These are phyloP conservation scores for Cremastinae sp. DNA, from an alignment of 2,888 invertebrate genomes.

Conservation along the genomic window DNA sequence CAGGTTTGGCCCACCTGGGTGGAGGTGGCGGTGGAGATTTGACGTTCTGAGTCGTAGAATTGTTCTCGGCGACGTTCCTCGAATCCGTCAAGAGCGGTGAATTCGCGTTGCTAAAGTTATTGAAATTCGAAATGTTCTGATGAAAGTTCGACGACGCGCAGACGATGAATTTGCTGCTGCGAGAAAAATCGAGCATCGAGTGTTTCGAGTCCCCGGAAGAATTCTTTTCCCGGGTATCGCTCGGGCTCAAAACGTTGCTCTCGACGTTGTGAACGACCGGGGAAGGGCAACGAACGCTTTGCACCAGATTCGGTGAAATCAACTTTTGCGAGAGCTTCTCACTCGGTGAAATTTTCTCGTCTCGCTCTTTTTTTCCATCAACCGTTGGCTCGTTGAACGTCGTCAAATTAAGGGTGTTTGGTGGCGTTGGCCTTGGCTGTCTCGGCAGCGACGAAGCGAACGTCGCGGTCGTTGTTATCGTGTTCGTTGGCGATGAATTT, in stretches of 20 bases:
- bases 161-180: constrained; percentile 73
- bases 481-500: constrained; percentile 73
- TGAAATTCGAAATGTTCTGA: constrained; percentile 73
- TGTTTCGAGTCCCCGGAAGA: constrained; percentile 62
- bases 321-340: constrained; percentile 76
- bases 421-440: constrained; percentile 89
- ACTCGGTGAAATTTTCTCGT: constrained; percentile 70
- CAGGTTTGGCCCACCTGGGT: constrained; percentile 92
- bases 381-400: constrained; percentile 78
- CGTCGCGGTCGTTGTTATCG: constrained; percentile 81
- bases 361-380: constrained; percentile 70
- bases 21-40: constrained; percentile 91
- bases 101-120: constrained; percentile 70
- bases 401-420: constrained; percentile 90
- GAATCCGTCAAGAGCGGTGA: constrained; percentile 71
- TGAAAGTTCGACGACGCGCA: constrained; percentile 75
- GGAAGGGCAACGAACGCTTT: constrained; percentile 77
- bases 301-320: constrained; percentile 78
- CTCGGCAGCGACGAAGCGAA: constrained; percentile 82
- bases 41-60: constrained; percentile 67
- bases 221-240: constrained; percentile 65
- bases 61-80: constrained; percentile 68
- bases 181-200: constrained; percentile 68
- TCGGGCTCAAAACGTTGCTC: constrained; percentile 76
- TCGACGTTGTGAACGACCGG: constrained; percentile 78